Evolutionary conservation across 2,888 invertebrate genomes (phyloP), one percentile per base, ranked within the genome.

Genomic region (Mythimna impura): DNA sequence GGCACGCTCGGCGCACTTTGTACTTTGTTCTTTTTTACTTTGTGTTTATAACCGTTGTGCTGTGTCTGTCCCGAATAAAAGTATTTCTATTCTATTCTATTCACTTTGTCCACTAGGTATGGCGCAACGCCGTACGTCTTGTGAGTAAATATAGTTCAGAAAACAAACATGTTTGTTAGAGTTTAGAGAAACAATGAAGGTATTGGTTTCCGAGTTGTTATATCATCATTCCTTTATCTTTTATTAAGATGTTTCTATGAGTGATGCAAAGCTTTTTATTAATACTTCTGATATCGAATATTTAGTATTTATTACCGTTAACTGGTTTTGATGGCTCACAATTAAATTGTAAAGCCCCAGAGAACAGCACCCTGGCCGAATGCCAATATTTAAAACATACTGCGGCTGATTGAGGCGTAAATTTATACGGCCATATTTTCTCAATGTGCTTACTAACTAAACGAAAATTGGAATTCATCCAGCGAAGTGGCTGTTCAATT

Each of bases 351-450:
- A 57, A 50, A 55, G 34, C 20, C n/a, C 47, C 36, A 36, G 40
- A 36, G 25, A 57, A 66, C 76, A 66, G n/a, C 30, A 12, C 17
- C 9, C 63, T 77, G 81, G 81, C 76, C 10, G 22, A n/a, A 12
- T 30, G 80, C 77, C 77, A 80, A 66, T 63, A 79, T 75, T 36
- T 34, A 10, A 6, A 58, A 62, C 76, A 12, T 54, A 54, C 22
- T 66, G 77, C 30, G 36, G 22, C 20, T 40, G 63, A 66, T 80
- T 63, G 25, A 25, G 52, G 8, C 22, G 58, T 80, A 30, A 22
- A 54, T 50, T 55, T 14, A 58, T 47, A 14, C 34, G 14, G 52
- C 22, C 57, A 58, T 65, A 52, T 65, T 76, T 61, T n/a, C 10
- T 47, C 14, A 12, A 22, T 3, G 8, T 30, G 12, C 50, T 57